Evolutionary conservation across 2,113 vertebrate species (phyloP).

Genomic region (Tragulus kanchil): DNA sequence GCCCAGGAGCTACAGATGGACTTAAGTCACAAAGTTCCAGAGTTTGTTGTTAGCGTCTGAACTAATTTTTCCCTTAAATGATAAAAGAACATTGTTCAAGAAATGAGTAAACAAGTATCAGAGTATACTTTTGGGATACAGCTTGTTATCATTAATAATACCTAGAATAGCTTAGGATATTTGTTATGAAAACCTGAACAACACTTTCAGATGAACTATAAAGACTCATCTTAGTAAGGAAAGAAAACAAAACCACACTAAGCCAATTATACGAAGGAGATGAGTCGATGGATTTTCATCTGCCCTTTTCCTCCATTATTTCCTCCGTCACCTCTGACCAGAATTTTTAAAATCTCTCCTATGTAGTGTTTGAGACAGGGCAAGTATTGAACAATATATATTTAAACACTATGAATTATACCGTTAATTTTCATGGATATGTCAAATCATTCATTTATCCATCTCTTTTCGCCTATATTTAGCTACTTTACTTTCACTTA

Average conservation of each 20-base stretch:
- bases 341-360: background rate
- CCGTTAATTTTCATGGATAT: background rate
- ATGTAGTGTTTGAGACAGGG: background rate
- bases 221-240: background rate
- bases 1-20: background rate
- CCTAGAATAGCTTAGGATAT: background rate
- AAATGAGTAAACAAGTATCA: background rate
- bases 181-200: conserved; percentile 28
- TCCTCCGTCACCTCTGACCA: background rate
- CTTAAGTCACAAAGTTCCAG: conserved; percentile 5
- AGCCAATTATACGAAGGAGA: background rate
- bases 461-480: background rate
- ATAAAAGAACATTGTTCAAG: background rate
- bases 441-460: background rate
- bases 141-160: conserved; percentile 2
- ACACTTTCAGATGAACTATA: background rate
- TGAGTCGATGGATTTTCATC: background rate
- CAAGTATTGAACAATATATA: conserved; percentile 4
- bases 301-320: background rate
- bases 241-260: conserved; percentile 28
- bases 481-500: conserved; percentile 39
- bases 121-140: background rate
- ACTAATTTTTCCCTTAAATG: background rate
- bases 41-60: conserved; percentile 28
- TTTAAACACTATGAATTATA: conserved; percentile 13